Evolutionary conservation across 2,797 vertebrate genomes (phyloP), one percentile per base, ranked within the genome.

Genomic region (Myotis planiceps): DNA sequence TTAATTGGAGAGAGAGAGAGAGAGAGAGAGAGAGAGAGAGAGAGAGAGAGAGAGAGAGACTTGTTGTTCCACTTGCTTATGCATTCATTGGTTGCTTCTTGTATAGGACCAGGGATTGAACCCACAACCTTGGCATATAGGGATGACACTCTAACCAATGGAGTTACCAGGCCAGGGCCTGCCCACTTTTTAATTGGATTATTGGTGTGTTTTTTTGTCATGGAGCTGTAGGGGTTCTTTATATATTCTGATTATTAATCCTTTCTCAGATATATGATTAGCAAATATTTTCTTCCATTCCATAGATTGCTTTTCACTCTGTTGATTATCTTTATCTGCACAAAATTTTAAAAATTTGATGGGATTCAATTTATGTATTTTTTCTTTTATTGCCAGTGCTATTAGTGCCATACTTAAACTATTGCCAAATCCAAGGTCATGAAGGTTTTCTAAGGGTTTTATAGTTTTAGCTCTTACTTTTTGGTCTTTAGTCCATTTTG

Each of bases 281-380:
- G n/a, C 32, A 92, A 65, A 79, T 69, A 92, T 71, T 86, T 92
- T 76, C 63, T 69, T 82, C 27, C 39, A 78, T 86, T 69, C 63
- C 21, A 9, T 69, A 42, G 14, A 21, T 39, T 60, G 39, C 32
- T 71, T 53, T 83, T 75, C 72, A 66, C 47, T 91, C 34, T 65
- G 13, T 53, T 91, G 19, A 65, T 55, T 90, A 32, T 18, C 45
- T 23, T 65, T 66, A 51, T 37, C 39, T 91, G 68, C 66, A 83
- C 69, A 34, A 74, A 63, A 74, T 14, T 75, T 83, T 65, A 45
- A 65, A 83, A 65, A 63, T 75, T 91, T 65, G 69, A 53, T 66
- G 58, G 32, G 21, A n/a, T 91, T 34, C 69, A 27, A 29, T 65
- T 65, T 75, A 60, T 32, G 5, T 74, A 9, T 63, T 49, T 69